Evolutionary conservation across 2,888 invertebrate species (phyloP), one percentile per base, ranked within the genome.

Genomic region (Digitonthophagus gazella): DNA sequence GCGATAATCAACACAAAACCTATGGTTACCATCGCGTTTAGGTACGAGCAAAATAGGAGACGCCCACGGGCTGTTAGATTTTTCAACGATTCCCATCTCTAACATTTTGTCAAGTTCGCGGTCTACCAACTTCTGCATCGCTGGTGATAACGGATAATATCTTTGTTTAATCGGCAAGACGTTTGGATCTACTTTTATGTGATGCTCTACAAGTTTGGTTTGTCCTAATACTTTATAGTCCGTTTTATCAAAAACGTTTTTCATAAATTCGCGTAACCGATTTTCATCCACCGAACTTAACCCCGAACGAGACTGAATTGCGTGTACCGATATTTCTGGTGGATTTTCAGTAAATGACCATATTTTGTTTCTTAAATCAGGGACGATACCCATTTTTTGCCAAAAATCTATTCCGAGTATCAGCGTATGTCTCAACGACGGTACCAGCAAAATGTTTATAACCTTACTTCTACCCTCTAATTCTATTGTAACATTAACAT

Each of bases 71-170:
- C n/a, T n/a, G n/a, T n/a, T n/a, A n/a, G n/a, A n/a, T n/a, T n/a
- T n/a, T n/a, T n/a, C n/a, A n/a, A n/a, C n/a, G n/a, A n/a, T n/a
- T n/a, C n/a, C n/a, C n/a, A n/a, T n/a, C n/a, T n/a, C n/a, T n/a
- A n/a, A n/a, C n/a, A n/a, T n/a, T n/a, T 70, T 22, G 0, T 74
- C 67, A 4, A 76, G 20, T 56, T 75, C 75, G 11, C 65, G 58
- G 57, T 75, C 71, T 5, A 78, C 72, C 19, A 74, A 73, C 16
- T 75, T 76, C 58, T 74, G 74, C 2, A 75, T 74, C 5, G 74
- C 71, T 2, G 66, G 8, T 4, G 55, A 16, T 14, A 67, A 61
- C 3, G 67, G 58, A 11, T 28, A 18, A 2, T 66, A 64, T 19
- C 16, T 15, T 22, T 68, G 70, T 64, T 66, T 68, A 1, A 66